phyloP scores from a whole-genome alignment of 2,888 invertebrate genomes.

The Harpalus rubripes region DNA sequence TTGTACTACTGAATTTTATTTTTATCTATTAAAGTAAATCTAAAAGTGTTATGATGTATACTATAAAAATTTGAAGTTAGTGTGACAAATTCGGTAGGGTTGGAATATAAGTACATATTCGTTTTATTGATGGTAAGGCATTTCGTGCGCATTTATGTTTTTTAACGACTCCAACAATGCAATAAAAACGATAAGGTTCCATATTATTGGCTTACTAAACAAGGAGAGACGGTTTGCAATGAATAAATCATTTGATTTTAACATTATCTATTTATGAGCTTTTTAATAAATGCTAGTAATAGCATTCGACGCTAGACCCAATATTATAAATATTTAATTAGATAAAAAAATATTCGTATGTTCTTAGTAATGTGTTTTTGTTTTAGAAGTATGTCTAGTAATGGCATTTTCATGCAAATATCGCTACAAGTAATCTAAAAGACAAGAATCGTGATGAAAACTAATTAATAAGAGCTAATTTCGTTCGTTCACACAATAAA shows the following conservation, averaged over 20 bases:
- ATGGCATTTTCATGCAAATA: neutral
- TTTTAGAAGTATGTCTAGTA: neutral
- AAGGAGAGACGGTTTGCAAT: slow-evolving; percentile 9
- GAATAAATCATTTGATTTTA: slow-evolving; percentile 1
- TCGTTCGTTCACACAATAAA: neutral
- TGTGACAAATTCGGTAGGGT: neutral
- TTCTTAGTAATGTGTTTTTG: neutral
- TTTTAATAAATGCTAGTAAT: neutral
- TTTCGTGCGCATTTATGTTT: slow-evolving; percentile 23
- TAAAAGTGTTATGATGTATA: neutral
- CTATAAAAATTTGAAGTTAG: neutral
- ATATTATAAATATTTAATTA: neutral
- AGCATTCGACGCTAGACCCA: too few relatives aligned
- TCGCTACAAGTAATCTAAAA: neutral
- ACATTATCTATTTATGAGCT: neutral
- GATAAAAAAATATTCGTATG: neutral
- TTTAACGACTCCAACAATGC: slow-evolving; percentile 10
- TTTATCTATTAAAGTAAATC: neutral
- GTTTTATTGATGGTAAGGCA: slow-evolving; percentile 4
- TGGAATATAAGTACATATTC: neutral
- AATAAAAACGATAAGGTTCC: slow-evolving; percentile 26
- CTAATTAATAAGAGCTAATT: neutral
- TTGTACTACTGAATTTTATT: too few relatives aligned
- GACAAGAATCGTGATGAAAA: neutral
- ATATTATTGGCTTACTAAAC: slow-evolving; percentile 7